Conservation (phyloP, 2,113 vertebrate species). For the Chloropsis cyanopogon region DNA sequence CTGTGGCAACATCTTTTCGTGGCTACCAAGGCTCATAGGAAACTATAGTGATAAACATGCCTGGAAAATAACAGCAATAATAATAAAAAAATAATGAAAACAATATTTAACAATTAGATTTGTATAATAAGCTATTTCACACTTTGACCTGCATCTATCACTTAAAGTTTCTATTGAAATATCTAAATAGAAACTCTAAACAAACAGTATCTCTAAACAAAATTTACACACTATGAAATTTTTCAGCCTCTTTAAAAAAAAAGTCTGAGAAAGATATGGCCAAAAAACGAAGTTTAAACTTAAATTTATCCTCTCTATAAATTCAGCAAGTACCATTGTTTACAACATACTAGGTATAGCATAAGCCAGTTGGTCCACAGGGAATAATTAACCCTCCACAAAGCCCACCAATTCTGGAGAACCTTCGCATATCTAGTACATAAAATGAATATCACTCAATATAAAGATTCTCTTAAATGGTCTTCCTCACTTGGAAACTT, state of each 20-base stretch:
- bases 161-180: background rate
- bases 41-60: background rate
- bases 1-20: background rate
- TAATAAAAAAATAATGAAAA: background rate
- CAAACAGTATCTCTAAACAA: background rate
- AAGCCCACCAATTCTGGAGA: background rate
- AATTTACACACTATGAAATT: background rate
- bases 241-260: background rate
- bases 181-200: background rate
- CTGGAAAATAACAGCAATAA: background rate
- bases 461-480: background rate
- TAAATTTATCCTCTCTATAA: background rate
- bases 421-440: background rate
- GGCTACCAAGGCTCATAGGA: background rate
- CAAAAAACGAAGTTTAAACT: background rate
- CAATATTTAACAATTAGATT: background rate
- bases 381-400: background rate
- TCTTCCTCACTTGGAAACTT: background rate
- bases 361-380: background rate
- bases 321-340: background rate
- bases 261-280: background rate
- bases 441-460: background rate
- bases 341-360: background rate
- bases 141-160: background rate
- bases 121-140: background rate